These are phyloP conservation scores for Acrossocheilus fasciatus DNA, from an alignment of 2,797 vertebrate species.

Conservation along the genomic window DNA sequence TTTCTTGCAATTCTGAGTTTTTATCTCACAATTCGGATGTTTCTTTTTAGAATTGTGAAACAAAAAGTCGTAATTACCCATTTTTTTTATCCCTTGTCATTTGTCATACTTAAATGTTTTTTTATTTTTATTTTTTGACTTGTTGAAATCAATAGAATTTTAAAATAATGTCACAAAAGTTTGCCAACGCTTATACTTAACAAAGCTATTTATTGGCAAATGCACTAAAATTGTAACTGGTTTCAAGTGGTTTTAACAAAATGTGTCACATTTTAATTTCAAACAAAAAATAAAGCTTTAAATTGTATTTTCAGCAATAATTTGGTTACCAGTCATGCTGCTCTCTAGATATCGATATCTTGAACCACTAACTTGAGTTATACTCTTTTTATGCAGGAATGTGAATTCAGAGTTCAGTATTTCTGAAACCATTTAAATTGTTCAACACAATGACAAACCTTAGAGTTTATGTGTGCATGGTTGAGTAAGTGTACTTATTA, in stretches of 20 bases:
- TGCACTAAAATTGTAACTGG: background rate
- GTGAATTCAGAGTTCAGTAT: background rate
- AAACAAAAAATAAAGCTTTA: too few relatives aligned
- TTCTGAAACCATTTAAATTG: background rate
- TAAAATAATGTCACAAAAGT: background rate
- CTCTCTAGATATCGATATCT: background rate
- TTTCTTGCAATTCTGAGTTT: background rate
- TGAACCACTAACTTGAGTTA: background rate
- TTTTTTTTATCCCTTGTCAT: too few relatives aligned
- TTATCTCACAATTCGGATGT: background rate
- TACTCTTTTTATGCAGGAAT: background rate
- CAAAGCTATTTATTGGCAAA: background rate
- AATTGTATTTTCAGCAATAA: too few relatives aligned
- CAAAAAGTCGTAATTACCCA: background rate
- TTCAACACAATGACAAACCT: conserved; percentile 4
- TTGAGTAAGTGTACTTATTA: background rate
- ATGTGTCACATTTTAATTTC: too few relatives aligned
- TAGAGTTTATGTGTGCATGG: background rate
- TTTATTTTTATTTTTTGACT: background rate
- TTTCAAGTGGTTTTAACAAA: background rate
- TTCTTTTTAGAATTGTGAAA: background rate
- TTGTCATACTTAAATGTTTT: background rate
- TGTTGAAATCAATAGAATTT: background rate
- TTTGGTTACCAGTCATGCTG: background rate
- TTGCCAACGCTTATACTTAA: background rate